phyloP scores from a whole-genome alignment of 2,113 vertebrate species.

The Crotalus horridus region DNA sequence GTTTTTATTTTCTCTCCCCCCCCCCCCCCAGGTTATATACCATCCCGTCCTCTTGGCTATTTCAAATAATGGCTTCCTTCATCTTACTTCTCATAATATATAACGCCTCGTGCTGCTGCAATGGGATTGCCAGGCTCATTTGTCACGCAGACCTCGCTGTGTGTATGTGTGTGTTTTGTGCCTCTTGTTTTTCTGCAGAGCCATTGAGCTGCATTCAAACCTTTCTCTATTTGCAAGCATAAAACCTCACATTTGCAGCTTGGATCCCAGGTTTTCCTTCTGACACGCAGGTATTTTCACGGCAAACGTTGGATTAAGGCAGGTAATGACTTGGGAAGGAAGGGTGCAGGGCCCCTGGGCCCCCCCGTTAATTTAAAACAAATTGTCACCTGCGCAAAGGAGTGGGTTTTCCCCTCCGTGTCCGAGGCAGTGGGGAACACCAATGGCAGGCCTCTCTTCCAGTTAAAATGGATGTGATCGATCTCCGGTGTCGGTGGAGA shows the following conservation, averaged over 20 bases:
- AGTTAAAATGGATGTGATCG: slow-evolving; percentile 8
- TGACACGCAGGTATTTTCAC: background rate
- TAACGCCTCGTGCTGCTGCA: background rate
- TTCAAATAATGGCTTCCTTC: background rate
- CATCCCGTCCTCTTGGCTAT: background rate
- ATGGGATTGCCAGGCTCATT: background rate
- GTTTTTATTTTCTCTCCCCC: background rate
- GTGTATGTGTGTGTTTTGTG: background rate
- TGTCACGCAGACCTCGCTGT: background rate
- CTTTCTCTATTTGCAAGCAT: background rate
- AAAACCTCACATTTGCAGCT: background rate
- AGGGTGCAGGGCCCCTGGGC: background rate
- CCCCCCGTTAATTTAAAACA: background rate
- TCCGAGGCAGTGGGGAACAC: background rate
- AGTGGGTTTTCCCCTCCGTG: background rate
- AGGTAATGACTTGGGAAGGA: background rate
- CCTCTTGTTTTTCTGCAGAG: background rate
- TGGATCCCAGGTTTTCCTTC: background rate
- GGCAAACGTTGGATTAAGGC: background rate
- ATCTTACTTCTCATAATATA: background rate
- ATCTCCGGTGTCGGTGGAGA: background rate
- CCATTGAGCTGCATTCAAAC: background rate
- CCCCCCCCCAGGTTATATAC: background rate
- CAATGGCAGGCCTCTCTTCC: background rate
- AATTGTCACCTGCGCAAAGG: background rate